A percentile compares a stretch with the other conserved stretches of the same genome.
Evolutionary conservation across 2,113 vertebrate genomes (phyloP).

Genomic region (Microcebus griseorufus): DNA sequence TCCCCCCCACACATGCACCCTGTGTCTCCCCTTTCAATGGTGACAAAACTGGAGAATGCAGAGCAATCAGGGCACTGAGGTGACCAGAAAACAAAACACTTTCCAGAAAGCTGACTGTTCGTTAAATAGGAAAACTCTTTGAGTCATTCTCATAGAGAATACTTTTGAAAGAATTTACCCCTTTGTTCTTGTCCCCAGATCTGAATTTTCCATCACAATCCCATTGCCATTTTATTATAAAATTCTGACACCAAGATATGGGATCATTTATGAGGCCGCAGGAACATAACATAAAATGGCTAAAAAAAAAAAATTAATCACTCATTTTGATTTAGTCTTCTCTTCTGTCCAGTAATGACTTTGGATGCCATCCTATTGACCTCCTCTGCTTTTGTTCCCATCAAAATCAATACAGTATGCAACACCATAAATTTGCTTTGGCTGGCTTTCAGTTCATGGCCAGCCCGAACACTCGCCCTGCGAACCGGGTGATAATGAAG

Average conservation of each 20-base stretch:
- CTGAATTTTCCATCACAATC: neutral
- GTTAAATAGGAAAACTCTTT: neutral
- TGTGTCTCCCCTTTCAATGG: neutral
- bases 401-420: conserved; percentile 75
- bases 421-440: conserved; percentile 65
- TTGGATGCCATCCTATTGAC: conserved; percentile 66
- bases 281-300: conserved; percentile 40
- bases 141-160: neutral
- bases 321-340: conserved; percentile 75
- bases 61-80: neutral
- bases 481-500: conserved; percentile 69
- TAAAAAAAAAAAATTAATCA: conserved; percentile 67
- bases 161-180: neutral
- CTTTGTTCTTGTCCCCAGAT: neutral
- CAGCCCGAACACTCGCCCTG: neutral
- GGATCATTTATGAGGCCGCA: conserved; percentile 66
- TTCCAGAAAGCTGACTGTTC: neutral
- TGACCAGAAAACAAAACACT: neutral
- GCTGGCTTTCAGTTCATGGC: conserved; percentile 61
- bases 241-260: conserved; percentile 53
- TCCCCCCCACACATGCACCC: too few relatives aligned
- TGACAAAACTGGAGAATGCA: neutral
- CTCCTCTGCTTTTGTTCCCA: conserved; percentile 65
- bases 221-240: conserved; percentile 55
- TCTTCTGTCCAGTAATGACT: conserved; percentile 60